Evolutionary conservation across 2,888 invertebrate species (phyloP).

Genomic region (Thymelicus lineola): DNA sequence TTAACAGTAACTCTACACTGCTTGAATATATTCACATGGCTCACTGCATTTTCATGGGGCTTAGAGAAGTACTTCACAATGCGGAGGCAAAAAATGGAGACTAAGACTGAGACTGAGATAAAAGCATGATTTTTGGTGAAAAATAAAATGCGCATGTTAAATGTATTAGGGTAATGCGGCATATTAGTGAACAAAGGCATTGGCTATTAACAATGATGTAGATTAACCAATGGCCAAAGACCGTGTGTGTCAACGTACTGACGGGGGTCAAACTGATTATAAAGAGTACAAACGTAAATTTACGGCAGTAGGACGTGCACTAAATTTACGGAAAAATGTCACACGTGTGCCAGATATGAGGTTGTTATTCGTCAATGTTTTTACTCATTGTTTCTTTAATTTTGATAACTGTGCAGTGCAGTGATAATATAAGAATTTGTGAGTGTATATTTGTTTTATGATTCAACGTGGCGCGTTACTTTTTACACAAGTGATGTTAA

Average conservation of each 20-base stretch:
- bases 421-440: slow-evolving; percentile 24
- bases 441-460: slow-evolving; percentile 4
- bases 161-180: slow-evolving; percentile 4
- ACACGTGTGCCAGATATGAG: slow-evolving; percentile 21
- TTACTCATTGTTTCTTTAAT: slow-evolving; percentile 16
- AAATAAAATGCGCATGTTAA: background rate
- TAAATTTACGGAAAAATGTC: slow-evolving; percentile 10
- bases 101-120: slow-evolving; percentile 1
- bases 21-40: slow-evolving; percentile 87
- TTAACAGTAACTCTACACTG: slow-evolving; percentile 87
- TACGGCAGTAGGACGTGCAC: background rate
- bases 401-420: slow-evolving; percentile 21
- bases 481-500: slow-evolving; percentile 6
- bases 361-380: slow-evolving; percentile 28
- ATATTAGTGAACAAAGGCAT: slow-evolving; percentile 29
- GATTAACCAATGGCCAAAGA: slow-evolving; percentile 31
- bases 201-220: slow-evolving; percentile 34
- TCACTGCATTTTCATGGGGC: slow-evolving; percentile 87
- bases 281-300: slow-evolving; percentile 4
- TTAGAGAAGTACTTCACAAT: slow-evolving; percentile 78
- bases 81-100: slow-evolving; percentile 51
- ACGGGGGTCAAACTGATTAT: slow-evolving; percentile 37
- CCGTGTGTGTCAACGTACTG: slow-evolving; percentile 8
- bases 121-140: slow-evolving; percentile 12
- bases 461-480: background rate